Base-by-base conservation (phyloP, 2,888 invertebrate genomes). In the Hydrotaea cyrtoneurina region DNA sequence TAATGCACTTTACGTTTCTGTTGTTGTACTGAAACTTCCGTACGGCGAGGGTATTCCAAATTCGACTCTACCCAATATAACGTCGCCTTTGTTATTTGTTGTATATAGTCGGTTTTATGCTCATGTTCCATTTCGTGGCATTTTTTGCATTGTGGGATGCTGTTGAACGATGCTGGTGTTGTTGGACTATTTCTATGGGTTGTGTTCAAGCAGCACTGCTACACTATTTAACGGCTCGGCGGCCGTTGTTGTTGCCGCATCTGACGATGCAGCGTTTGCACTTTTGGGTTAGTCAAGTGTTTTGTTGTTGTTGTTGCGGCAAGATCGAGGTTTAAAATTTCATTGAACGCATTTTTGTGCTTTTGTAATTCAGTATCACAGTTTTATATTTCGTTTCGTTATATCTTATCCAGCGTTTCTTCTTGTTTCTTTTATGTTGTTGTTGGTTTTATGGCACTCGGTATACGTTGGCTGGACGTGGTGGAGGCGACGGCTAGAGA, bases 261-360 rank as follows among this genome's bases (percentile, higher is more conserved):
- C 46, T 46, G 43, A n/a, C 39, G 66, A 43, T 66, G 62, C 62
- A 62, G n/a, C 31, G 31, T 15, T 31, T 72, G 55, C 72, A 55
- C 55, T 55, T 55, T 73, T 73, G 55, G 72, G 57, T 73, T 82
- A 85, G 82, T 82, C 84, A 85, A 85, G 79, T 85, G 81, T 23
- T 69, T 62, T 21, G 23, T 57, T 39, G 62, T 62, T 31, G 31
- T 36, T 36, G 59, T 62, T 62, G 15, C 31, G 78, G 71, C 39
- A 78, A 80, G 78, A 55, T 31, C 76, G 55, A 69, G 62, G 69
- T 77, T 73, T 81, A 79, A 79, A 79, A 82, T 82, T 85, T 85
- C 84, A 77, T 77, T 85, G 76, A 85, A 85, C 84, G 84, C 84
- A 85, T 81, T 81, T 78, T 76, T 83, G 75, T 39, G 66, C 55